A percentile compares a stretch with the other conserved stretches of the same genome.
phyloP scores from a whole-genome alignment of 1,140 invertebrate genomes.

The Agrypnia vestita region DNA sequence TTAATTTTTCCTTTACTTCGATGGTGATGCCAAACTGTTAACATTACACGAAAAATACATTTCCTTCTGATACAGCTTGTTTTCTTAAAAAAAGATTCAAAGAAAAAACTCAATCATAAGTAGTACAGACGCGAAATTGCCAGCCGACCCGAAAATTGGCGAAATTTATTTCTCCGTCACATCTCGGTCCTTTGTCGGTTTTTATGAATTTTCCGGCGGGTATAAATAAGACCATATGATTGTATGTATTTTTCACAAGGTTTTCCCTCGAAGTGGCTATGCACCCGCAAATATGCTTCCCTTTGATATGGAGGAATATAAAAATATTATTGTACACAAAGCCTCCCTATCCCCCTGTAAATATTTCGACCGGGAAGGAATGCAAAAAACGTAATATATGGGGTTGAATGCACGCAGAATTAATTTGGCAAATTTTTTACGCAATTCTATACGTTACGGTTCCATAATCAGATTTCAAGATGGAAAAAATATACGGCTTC shows the following conservation, averaged over 20 bases:
- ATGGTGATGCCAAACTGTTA: no score
- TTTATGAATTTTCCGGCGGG: conserved; percentile 12
- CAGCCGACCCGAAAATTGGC: conserved; percentile 14
- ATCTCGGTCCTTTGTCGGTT: conserved; percentile 3
- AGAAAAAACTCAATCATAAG: neutral
- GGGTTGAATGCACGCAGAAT: conserved; percentile 6
- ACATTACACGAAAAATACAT: no score
- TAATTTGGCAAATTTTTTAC: no score
- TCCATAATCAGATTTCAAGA: neutral
- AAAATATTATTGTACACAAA: conserved; percentile 58
- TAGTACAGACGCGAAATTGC: conserved; percentile 10
- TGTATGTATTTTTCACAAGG: conserved; percentile 20
- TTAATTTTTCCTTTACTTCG: no score
- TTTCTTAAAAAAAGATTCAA: conserved; percentile 14
- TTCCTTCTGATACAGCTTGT: neutral
- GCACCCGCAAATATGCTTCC: conserved; percentile 54
- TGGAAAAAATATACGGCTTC: no score
- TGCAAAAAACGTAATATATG: conserved; percentile 26
- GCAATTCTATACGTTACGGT: neutral
- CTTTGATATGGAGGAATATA: conserved; percentile 57
- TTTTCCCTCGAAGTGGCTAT: neutral
- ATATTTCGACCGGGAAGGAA: conserved; percentile 36
- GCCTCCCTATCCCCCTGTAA: neutral
- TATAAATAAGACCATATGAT: conserved; percentile 11
- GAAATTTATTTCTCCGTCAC: conserved; percentile 18